A percentile compares a stretch with the other conserved stretches of the same genome.
These are phyloP conservation scores for Aptenodytes forsteri DNA, from an alignment of 2,113 vertebrate genomes.

Conservation along the genomic window DNA sequence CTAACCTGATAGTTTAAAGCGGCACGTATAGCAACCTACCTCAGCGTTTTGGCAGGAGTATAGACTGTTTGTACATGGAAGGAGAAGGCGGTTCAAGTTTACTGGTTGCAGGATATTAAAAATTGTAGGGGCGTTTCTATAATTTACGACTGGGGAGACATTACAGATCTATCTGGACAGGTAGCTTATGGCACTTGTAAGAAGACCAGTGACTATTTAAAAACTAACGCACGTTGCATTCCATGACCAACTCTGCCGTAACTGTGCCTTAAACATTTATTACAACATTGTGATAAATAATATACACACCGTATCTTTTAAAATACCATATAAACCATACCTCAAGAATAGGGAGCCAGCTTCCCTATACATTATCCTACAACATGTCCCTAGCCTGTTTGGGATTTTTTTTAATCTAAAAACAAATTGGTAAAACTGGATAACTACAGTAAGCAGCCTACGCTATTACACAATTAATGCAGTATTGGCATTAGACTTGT, in stretches of 20 bases:
- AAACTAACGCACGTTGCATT: slow-evolving; percentile 26
- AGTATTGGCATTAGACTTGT: slow-evolving; percentile 71
- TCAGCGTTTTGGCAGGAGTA: neutral
- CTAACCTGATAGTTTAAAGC: neutral
- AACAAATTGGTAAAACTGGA: slow-evolving; percentile 76
- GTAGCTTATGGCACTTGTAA: slow-evolving; percentile 41
- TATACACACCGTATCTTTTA: slow-evolving; percentile 85
- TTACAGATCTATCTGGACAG: neutral
- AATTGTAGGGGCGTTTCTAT: slow-evolving; percentile 1
- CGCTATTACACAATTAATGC: slow-evolving; percentile 76
- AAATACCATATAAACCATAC: slow-evolving; percentile 76
- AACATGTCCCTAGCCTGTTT: slow-evolving; percentile 55
- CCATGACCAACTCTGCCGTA: slow-evolving; percentile 59
- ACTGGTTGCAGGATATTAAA: neutral
- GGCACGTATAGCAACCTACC: neutral
- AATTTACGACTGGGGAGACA: slow-evolving; percentile 27
- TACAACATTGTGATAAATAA: slow-evolving; percentile 92
- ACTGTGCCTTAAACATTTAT: slow-evolving; percentile 78
- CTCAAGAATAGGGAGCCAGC: slow-evolving; percentile 93
- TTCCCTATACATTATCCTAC: slow-evolving; percentile 86
- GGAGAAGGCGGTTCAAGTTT: slow-evolving; percentile 37
- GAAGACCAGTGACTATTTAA: slow-evolving; percentile 55
- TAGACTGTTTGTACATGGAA: neutral
- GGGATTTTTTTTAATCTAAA: neutral
- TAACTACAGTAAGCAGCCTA: slow-evolving; percentile 85